Conservation (phyloP, 2,113 vertebrate species). For the Origma solitaria region DNA sequence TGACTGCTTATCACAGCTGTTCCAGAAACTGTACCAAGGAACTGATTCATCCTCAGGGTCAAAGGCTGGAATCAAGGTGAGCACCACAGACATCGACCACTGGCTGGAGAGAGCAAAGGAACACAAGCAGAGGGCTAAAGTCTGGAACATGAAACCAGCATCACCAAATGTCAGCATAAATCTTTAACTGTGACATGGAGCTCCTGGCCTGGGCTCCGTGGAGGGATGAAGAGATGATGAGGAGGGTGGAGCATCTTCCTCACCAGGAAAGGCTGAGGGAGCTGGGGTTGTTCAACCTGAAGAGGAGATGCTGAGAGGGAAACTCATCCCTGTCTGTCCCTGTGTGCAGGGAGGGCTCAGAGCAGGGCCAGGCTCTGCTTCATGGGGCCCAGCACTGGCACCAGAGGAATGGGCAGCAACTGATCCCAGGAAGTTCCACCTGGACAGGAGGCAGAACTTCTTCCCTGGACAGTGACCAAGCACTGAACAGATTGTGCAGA, state of each 20-base stretch:
- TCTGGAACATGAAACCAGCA: not conserved
- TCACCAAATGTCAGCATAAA: not conserved
- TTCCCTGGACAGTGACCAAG: not conserved
- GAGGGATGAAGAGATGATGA: not conserved
- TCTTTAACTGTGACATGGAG: not conserved
- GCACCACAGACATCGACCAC: not conserved
- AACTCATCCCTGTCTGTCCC: not conserved
- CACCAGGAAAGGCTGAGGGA: not conserved
- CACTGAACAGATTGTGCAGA: not conserved
- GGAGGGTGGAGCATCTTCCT: not conserved
- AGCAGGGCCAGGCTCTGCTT: not conserved
- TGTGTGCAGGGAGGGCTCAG: not conserved
- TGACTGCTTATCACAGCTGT: not conserved
- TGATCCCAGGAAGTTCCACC: not conserved
- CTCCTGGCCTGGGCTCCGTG: rapidly evolving
- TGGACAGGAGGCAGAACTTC: not conserved
- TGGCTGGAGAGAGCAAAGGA: not conserved
- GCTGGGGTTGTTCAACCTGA: rapidly evolving
- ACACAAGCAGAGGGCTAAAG: not conserved
- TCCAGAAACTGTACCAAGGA: not conserved
- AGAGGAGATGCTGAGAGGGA: not conserved
- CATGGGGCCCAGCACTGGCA: not conserved
- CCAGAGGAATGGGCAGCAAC: not conserved
- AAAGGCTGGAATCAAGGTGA: not conserved
- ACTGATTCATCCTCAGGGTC: not conserved